phyloP scores from a whole-genome alignment of 2,888 invertebrate genomes.

The Perdita meconis region DNA sequence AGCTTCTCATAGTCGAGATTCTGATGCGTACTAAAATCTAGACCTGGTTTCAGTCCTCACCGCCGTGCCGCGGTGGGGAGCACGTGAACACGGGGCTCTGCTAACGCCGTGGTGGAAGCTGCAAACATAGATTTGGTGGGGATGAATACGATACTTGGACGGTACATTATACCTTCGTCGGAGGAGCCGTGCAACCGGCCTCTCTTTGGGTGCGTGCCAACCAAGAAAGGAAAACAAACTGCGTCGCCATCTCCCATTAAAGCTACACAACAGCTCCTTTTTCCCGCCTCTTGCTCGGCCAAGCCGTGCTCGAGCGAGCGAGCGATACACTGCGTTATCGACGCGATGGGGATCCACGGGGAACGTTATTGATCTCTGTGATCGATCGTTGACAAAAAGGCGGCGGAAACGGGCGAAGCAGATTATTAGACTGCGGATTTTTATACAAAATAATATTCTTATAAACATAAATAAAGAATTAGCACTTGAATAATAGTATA shows the following conservation, averaged over 20 bases:
- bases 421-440: too few species aligned
- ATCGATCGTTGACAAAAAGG: constrained; percentile 1
- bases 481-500: too few species aligned
- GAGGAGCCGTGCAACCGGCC: constrained; percentile 29
- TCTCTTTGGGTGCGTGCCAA: constrained; percentile 48
- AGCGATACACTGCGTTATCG: constrained; percentile 64
- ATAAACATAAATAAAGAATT: too few species aligned
- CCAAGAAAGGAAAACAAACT: constrained; percentile 65
- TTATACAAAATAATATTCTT: too few species aligned
- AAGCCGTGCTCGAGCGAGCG: too few species aligned
- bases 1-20: constrained; percentile 75
- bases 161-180: constrained; percentile 24
- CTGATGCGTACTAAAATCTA: constrained; percentile 79
- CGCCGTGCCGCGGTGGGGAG: constrained; percentile 42
- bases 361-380: not conserved
- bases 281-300: constrained; percentile 40
- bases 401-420: too few species aligned
- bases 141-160: constrained; percentile 43
- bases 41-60: constrained; percentile 76
- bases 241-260: constrained; percentile 71
- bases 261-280: constrained; percentile 61
- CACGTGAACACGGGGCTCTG: constrained; percentile 36
- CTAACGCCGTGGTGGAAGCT: constrained; percentile 60
- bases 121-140: constrained; percentile 60
- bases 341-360: constrained; percentile 27